Percentiles rank a stretch among this genome's conserved stretches.
These are phyloP conservation scores for Drosophila phalerata DNA, from an alignment of 2,888 invertebrate species.

Conservation along the genomic window DNA sequence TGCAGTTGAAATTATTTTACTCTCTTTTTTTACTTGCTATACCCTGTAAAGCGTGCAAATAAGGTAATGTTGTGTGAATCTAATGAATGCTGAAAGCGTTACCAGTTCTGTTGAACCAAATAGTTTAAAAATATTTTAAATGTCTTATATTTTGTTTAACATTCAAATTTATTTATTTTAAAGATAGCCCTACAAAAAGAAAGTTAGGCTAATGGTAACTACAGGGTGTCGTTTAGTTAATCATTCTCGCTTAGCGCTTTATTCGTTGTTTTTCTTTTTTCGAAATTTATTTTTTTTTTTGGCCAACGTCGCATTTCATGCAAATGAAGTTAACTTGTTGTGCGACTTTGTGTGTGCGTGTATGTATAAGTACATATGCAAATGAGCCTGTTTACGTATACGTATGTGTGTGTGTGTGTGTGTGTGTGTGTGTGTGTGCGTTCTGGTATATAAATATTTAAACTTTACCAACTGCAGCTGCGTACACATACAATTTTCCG, in stretches of 20 bases:
- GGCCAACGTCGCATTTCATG: constrained; percentile 64
- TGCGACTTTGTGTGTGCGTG: constrained; percentile 19
- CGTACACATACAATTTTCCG: constrained; percentile 29
- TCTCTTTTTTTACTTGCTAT: constrained; percentile 13
- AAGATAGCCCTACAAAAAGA: no score
- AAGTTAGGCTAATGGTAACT: background rate
- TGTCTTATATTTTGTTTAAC: no score
- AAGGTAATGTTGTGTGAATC: background rate
- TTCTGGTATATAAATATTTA: constrained; percentile 53
- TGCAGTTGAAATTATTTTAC: constrained; percentile 43
- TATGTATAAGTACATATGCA: constrained; percentile 52
- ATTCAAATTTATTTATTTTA: no score
- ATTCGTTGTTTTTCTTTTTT: background rate
- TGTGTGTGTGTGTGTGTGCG: constrained; percentile 36
- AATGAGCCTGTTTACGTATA: constrained; percentile 47
- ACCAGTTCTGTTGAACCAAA: no score
- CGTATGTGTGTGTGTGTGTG: constrained; percentile 31
- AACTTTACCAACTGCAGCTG: constrained; percentile 44
- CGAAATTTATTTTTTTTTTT: constrained; percentile 25
- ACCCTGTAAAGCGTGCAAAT: constrained; percentile 4
- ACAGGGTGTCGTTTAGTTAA: background rate
- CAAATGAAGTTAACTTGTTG: constrained; percentile 69
- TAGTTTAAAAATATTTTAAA: no score
- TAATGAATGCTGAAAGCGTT: background rate
- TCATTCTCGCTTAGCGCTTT: background rate